Conservation (phyloP, 2,888 invertebrate genomes). For the Sarcophaga caerulescens region DNA sequence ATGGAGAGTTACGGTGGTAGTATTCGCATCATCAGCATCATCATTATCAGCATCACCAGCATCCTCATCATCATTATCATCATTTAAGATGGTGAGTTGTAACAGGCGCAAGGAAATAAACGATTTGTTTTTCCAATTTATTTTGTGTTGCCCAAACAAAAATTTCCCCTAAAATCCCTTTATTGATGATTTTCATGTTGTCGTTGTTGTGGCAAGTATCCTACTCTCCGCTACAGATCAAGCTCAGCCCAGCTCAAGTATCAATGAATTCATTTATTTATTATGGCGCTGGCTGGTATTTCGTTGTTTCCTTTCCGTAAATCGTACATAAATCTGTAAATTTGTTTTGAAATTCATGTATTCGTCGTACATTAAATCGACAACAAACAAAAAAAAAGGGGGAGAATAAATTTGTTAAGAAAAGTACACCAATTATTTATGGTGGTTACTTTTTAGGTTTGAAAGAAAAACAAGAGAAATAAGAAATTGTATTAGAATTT, state of each 20-base stretch:
- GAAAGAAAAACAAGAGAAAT: too few relatives aligned
- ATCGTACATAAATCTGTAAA: slow-evolving; percentile 26
- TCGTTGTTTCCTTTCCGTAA: not conserved
- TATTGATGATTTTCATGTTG: slow-evolving; percentile 73
- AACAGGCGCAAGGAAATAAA: slow-evolving; percentile 61
- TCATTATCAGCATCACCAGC: slow-evolving; percentile 24
- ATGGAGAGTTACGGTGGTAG: not conserved
- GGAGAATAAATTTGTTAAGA: not conserved
- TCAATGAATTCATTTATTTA: not conserved
- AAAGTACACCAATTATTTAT: not conserved
- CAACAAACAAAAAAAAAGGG: not conserved
- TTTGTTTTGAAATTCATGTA: slow-evolving; percentile 35
- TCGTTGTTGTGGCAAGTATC: not conserved
- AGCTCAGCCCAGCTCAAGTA: not conserved
- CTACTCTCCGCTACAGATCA: too few relatives aligned
- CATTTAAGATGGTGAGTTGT: slow-evolving; percentile 18
- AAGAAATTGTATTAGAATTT: too few relatives aligned
- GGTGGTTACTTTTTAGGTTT: not conserved
- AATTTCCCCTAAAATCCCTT: slow-evolving; percentile 75
- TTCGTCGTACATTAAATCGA: not conserved
- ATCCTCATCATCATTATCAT: too few relatives aligned
- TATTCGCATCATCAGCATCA: slow-evolving; percentile 6
- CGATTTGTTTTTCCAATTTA: slow-evolving; percentile 73
- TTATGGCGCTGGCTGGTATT: not conserved
- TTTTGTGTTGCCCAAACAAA: slow-evolving; percentile 39